Percentiles rank a stretch among this genome's conserved stretches.
Conservation (phyloP, 2,113 vertebrate genomes). For the Pseudolaguvia tuberculata region DNA sequence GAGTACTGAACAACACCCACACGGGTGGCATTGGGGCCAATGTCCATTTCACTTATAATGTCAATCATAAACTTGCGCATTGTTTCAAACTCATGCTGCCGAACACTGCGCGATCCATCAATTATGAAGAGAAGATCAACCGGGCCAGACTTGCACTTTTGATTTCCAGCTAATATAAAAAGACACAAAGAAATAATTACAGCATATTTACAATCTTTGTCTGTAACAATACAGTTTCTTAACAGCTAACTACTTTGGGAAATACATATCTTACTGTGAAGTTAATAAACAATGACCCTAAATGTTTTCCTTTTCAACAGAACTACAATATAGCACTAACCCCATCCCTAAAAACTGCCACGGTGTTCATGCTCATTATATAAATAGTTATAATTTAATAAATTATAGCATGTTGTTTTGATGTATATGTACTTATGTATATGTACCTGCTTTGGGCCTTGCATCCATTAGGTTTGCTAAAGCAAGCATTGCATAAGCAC, state of each 20-base stretch:
- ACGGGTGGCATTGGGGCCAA: conserved; percentile 78
- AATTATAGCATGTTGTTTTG: neutral
- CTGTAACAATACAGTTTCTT: no score
- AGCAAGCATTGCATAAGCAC: conserved; percentile 63
- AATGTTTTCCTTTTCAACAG: no score
- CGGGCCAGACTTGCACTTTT: conserved; percentile 82
- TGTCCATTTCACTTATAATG: conserved; percentile 81
- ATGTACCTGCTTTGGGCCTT: conserved; percentile 65
- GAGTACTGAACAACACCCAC: conserved; percentile 95
- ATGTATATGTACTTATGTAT: neutral
- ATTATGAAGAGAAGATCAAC: conserved; percentile 94
- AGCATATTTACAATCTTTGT: conserved; percentile 5
- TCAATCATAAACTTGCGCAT: conserved; percentile 93
- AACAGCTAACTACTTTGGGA: no score
- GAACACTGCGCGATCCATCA: conserved; percentile 93
- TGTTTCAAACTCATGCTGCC: conserved; percentile 90
- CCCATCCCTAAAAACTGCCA: no score
- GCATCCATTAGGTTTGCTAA: conserved; percentile 62
- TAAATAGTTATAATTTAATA: no score
- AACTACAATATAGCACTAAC: no score
- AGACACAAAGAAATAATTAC: neutral
- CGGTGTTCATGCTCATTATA: no score
- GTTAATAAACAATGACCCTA: no score
- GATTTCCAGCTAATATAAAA: conserved; percentile 55
- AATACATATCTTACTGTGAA: no score